phyloP scores from a whole-genome alignment of 2,797 vertebrate species.

The Gymnocypris eckloni region DNA sequence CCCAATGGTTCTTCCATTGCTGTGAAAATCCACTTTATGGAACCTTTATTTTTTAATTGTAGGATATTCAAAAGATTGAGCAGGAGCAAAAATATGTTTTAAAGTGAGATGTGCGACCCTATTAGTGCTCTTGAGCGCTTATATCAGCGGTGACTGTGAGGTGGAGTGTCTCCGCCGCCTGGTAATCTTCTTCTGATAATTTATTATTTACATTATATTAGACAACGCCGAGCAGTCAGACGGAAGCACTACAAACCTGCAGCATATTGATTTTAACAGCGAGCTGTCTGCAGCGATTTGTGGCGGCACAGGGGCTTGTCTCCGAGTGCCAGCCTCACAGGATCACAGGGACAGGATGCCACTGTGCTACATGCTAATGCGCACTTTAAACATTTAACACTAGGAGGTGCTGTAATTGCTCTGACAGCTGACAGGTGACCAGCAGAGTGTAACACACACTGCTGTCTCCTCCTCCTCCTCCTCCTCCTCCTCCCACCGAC shows the following conservation, averaged over 20 bases:
- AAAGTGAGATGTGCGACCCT: slow-evolving; percentile 23
- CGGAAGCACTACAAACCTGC: slow-evolving; percentile 77
- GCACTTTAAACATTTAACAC: slow-evolving; percentile 76
- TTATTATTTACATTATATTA: slow-evolving; percentile 80
- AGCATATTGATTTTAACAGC: slow-evolving; percentile 72
- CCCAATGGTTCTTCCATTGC: background rate
- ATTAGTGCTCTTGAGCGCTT: slow-evolving; percentile 31
- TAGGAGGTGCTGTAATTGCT: slow-evolving; percentile 77
- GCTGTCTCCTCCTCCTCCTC: background rate
- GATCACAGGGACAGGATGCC: slow-evolving; percentile 70
- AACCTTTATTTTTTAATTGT: background rate
- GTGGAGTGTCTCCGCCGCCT: slow-evolving; percentile 61
- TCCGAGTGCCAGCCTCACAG: slow-evolving; percentile 56
- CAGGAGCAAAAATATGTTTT: slow-evolving; percentile 16
- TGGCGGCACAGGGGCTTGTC: slow-evolving; percentile 55
- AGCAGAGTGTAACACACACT: slow-evolving; percentile 53
- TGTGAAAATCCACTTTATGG: background rate
- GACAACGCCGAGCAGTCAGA: slow-evolving; percentile 70
- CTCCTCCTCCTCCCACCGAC: background rate
- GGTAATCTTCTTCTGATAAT: slow-evolving; percentile 69
- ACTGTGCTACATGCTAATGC: slow-evolving; percentile 68
- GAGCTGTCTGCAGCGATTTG: slow-evolving; percentile 58
- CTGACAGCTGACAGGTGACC: slow-evolving; percentile 79
- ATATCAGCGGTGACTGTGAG: slow-evolving; percentile 52
- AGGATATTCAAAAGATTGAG: background rate